Evolutionary conservation across 2,888 invertebrate species (phyloP).

Genomic region (Philonicus albiceps): DNA sequence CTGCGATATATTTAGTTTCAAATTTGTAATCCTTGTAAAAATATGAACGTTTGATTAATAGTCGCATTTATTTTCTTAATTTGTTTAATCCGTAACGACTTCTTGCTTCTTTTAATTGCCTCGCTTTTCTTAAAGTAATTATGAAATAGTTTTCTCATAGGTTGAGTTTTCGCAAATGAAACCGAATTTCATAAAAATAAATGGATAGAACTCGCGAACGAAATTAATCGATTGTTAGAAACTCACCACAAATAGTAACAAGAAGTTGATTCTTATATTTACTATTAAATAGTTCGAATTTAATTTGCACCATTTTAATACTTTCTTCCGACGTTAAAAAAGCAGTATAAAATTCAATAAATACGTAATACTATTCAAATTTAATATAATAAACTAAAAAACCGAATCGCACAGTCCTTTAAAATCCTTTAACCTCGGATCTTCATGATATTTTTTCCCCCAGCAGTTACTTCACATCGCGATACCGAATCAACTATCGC

Average conservation of each 20-base stretch:
- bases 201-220: too few relatives aligned
- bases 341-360: background rate
- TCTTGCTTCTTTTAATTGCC: background rate
- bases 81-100: background rate
- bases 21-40: background rate
- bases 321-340: background rate
- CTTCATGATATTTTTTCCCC: background rate
- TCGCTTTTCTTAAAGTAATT: background rate
- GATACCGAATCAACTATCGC: background rate
- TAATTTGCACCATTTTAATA: background rate
- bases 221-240: background rate
- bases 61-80: background rate
- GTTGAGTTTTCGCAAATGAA: background rate
- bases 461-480: background rate
- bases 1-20: too few relatives aligned
- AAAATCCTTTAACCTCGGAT: background rate
- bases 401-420: background rate
- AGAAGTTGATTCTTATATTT: conserved; percentile 21
- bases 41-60: background rate
- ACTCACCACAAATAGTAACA: conserved; percentile 25
- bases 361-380: background rate
- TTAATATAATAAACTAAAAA: background rate
- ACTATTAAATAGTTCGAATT: background rate
- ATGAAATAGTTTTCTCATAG: background rate
- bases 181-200: background rate